Evolutionary conservation across 2,888 invertebrate species (phyloP), one percentile per base, ranked within the genome.

Genomic region (Druceiella hillmani): DNA sequence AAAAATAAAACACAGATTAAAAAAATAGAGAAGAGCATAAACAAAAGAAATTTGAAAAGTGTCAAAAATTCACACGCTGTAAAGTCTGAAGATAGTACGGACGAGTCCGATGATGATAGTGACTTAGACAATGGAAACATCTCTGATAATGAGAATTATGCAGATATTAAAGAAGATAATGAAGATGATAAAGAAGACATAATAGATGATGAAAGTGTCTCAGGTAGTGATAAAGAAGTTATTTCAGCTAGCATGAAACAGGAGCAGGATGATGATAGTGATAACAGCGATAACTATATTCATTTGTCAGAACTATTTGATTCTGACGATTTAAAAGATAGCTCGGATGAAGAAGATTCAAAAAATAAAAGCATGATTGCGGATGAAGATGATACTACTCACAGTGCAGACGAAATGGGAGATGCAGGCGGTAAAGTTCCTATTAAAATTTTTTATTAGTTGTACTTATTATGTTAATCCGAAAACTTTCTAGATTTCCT

Each of bases 251-350:
- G 17, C 17, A 30, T 20, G 32, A 59, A 48, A 28, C 53, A 58
- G 6, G 52, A 56, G 14, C 56, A 61, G 3, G 50, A 49, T 4
- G 62, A 63, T 53, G 64, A 66, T 49, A 64, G 55, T 13, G 61
- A 61, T 50, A 57, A 59, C 13, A 63, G 63, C 36, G 29, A 35
- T 1, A 64, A 62, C 43, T 64, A 64, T 42, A 44, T 56, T 6
- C 65, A 67, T 53, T 43, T 70, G 22, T 69, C 68, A 27, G 74
- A 60, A 40, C 65, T 62, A 58, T 44, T 59, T 12, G 63, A 59
- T 55, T 61, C 62, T 40, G 66, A 66, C 54, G 65, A 64, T 53
- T 48, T 60, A 17, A 60, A 51, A 31, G 55, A 57, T 13, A 51
- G 54, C 2, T 58, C 55, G 49, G 57, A 59, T 47, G 55, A 54